phyloP scores from a whole-genome alignment of 2,113 vertebrate genomes.

The Aegithalos caudatus region DNA sequence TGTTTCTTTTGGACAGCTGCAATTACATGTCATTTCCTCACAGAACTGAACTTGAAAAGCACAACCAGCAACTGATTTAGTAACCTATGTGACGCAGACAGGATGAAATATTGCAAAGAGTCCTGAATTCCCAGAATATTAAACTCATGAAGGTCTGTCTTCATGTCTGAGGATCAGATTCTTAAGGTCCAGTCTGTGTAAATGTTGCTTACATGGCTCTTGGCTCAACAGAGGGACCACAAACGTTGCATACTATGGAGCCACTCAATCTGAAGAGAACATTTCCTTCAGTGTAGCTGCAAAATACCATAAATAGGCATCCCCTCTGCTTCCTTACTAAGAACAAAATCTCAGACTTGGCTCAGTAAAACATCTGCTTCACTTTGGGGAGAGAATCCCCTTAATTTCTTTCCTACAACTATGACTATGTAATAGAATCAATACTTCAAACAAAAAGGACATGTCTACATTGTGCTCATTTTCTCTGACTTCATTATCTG shows the following conservation, averaged over 20 bases:
- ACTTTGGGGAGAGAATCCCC: constrained; percentile 10
- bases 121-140: not conserved
- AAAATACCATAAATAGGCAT: constrained; percentile 66
- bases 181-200: not conserved
- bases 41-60: not conserved
- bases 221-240: constrained; percentile 34
- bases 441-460: not conserved
- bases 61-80: not conserved
- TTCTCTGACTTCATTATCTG: not conserved
- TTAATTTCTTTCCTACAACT: not conserved
- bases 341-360: constrained; percentile 20
- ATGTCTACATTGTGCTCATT: not conserved
- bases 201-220: constrained; percentile 3
- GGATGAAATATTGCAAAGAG: not conserved
- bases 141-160: not conserved
- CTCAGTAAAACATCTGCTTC: not conserved
- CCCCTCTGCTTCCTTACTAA: constrained; percentile 8
- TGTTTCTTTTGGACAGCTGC: not conserved
- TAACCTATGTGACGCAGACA: not conserved
- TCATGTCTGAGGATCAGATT: not conserved
- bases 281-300: constrained; percentile 37
- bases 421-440: not conserved
- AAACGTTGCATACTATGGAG: constrained; percentile 23
- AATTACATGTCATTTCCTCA: not conserved
- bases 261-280: constrained; percentile 46